Conservation (phyloP, 2,797 vertebrate genomes). For the Calcarius lapponicus region DNA sequence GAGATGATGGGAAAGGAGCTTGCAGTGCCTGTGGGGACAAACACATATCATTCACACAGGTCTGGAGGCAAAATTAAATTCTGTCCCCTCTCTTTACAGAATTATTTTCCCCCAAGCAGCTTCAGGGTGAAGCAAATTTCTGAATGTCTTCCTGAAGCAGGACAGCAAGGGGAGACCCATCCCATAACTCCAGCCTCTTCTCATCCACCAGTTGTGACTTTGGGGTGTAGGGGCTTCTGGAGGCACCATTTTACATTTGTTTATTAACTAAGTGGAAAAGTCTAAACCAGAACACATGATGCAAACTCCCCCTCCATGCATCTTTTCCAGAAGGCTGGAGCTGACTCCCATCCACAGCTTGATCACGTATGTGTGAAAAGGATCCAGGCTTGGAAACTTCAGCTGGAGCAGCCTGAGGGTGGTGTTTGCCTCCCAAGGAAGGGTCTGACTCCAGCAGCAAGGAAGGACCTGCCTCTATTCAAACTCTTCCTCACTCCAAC, state of each 20-base stretch:
- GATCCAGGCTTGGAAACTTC: neutral
- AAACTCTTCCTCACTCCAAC: neutral
- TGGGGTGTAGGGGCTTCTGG: neutral
- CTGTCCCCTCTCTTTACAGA: neutral
- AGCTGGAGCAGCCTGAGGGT: neutral
- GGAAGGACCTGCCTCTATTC: neutral
- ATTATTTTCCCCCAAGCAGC: neutral
- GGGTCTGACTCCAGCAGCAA: neutral
- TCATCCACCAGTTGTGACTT: neutral
- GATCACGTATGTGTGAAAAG: constrained; percentile 6
- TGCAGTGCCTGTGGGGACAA: fast-evolving
- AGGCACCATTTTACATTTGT: neutral
- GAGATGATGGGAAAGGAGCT: neutral
- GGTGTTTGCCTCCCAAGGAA: neutral
- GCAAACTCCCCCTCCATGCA: neutral
- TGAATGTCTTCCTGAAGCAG: neutral
- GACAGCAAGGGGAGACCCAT: neutral
- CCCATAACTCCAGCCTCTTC: neutral
- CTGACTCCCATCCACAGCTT: constrained; percentile 33
- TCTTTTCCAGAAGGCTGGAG: constrained; percentile 1
- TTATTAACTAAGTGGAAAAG: neutral
- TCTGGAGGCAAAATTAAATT: neutral
- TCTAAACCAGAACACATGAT: neutral
- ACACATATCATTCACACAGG: fast-evolving
- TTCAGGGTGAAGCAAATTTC: neutral